Base-by-base conservation (phyloP, 2,797 vertebrate species). In the Phataginus tetradactyla region DNA sequence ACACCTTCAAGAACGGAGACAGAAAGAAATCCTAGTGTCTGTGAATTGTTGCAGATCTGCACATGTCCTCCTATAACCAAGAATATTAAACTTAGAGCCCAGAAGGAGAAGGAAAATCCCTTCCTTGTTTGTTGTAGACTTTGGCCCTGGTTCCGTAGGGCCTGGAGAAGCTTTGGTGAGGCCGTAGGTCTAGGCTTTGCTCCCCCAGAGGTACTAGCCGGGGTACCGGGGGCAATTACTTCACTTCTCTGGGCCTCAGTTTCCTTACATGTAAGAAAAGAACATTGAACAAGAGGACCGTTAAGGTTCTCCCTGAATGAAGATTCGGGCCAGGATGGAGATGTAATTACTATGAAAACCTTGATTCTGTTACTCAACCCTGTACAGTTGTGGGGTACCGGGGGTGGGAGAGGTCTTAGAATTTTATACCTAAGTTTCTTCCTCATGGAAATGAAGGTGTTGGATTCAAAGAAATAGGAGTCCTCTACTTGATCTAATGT, bases 11-110 rank as follows among this genome's bases (percentile, higher is more conserved):
- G 49, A 94, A 87, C 23, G 75, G 61, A 89, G 63, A 63, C 18
- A 55, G 78, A 59, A 78, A 80, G 71, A 79, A 63, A 94, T 63
- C 55, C 86, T 87, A 49, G 75, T 39, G 13, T 77, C 84, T 89
- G 20, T 86, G 74, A 92, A 91, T 64, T 66, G 17, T 77, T 88
- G 89, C 71, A 95, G 59, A 71, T 94, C 78, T 57, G n/a, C 55
- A 20, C 49, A 7, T 57, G 75, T 88, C 88, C 78, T 45, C 42
- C 92, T 95, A 7, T 86, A 75, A 94, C 85, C 75, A 77, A 93
- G 57, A 96, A 63, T 66, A 64, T 87, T 85, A 63, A 86, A 64
- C 68, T 72, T 69, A 75, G 86, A 96, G 79, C 78, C 93, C 55
- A 61, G 77, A 37, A 91, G 42, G 34, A 92, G 34, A 32, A 92